phyloP scores from a whole-genome alignment of 2,113 vertebrate genomes.

The Oostethus manadensis region DNA sequence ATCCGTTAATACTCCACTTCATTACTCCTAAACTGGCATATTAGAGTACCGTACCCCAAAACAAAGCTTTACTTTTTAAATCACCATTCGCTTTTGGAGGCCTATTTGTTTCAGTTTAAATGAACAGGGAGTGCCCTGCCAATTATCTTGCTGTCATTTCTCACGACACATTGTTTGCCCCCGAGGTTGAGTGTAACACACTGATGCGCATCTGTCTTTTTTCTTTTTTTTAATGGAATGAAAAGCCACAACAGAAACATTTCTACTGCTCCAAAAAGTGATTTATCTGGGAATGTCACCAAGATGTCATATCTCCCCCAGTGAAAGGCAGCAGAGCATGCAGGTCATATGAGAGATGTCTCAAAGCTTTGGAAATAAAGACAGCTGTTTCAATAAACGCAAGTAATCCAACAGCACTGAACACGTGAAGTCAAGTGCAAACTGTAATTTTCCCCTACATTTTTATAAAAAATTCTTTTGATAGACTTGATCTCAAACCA shows the following conservation, averaged over 20 bases:
- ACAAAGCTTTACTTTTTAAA: conserved; percentile 59
- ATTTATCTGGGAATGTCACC: conserved; percentile 66
- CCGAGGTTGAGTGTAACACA: conserved; percentile 47
- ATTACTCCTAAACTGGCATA: conserved; percentile 54
- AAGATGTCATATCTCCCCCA: conserved; percentile 63
- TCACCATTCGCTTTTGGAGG: conserved; percentile 38
- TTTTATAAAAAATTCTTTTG: conserved; percentile 1
- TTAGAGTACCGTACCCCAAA: conserved; percentile 48
- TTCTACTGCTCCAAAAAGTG: conserved; percentile 63
- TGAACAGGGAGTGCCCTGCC: conserved; percentile 50
- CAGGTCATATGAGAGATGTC: conserved; percentile 65
- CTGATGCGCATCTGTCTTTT: conserved; percentile 62
- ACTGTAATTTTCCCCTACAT: conserved; percentile 19
- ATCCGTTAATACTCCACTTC: conserved; percentile 62
- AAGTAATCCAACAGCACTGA: conserved; percentile 41
- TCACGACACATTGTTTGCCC: conserved; percentile 60
- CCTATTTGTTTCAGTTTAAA: conserved; percentile 53
- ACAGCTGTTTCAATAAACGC: conserved; percentile 56
- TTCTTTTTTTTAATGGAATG: conserved; percentile 37
- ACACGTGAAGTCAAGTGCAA: conserved; percentile 35
- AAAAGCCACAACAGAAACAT: conserved; percentile 59
- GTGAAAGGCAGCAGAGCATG: conserved; percentile 65
- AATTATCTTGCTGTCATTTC: conserved; percentile 67
- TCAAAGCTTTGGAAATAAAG: conserved; percentile 44
- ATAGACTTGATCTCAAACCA: conserved; percentile 29